phyloP scores from a whole-genome alignment of 2,888 invertebrate genomes.

The Sarcophaga caerulescens region DNA sequence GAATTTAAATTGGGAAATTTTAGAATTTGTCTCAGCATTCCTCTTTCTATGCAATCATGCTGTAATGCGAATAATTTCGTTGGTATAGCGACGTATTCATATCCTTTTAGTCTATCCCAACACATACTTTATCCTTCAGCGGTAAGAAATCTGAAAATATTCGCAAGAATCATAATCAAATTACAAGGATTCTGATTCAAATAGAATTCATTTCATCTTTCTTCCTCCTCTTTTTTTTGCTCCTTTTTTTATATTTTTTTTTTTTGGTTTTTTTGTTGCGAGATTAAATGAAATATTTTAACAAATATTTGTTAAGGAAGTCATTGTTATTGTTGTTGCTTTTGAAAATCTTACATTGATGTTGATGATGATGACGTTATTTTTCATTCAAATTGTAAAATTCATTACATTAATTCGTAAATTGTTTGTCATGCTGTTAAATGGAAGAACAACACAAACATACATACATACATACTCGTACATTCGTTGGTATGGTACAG shows the following conservation, averaged over 20 bases:
- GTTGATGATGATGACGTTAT: background rate
- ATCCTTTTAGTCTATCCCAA: too few relatives aligned
- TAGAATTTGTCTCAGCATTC: too few relatives aligned
- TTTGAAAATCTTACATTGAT: background rate
- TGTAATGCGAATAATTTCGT: too few relatives aligned
- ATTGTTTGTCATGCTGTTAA: slow-evolving; percentile 27
- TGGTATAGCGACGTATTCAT: too few relatives aligned
- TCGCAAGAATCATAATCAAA: slow-evolving; percentile 8
- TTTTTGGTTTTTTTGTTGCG: background rate
- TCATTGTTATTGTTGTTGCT: background rate
- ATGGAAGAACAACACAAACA: background rate
- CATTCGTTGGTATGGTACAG: too few relatives aligned
- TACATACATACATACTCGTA: background rate
- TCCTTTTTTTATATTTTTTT: background rate
- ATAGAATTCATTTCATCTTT: background rate
- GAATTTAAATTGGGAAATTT: too few relatives aligned
- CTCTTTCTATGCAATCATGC: too few relatives aligned
- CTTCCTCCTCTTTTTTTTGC: background rate
- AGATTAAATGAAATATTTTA: slow-evolving; percentile 5
- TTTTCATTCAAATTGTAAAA: slow-evolving; percentile 20
- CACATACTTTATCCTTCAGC: too few relatives aligned
- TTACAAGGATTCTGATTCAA: slow-evolving; percentile 11
- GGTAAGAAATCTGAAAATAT: slow-evolving; percentile 1
- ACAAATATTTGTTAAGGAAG: slow-evolving; percentile 7
- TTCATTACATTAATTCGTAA: slow-evolving; percentile 26